phyloP scores from a whole-genome alignment of 2,797 vertebrate genomes.

The Karalla daura region DNA sequence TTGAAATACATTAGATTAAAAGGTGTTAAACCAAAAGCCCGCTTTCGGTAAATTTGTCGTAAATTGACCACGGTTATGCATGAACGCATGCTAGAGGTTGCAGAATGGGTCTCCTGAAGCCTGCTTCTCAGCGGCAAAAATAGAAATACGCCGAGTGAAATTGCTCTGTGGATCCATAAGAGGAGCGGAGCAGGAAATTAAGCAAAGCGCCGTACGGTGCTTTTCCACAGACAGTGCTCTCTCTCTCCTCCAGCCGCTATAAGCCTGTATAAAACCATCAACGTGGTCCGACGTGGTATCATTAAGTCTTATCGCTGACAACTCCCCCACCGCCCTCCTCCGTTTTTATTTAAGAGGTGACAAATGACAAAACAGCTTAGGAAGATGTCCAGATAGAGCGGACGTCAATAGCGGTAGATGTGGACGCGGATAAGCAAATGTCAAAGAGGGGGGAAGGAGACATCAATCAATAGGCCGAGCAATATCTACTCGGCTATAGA shows the following conservation, averaged over 20 bases:
- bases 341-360: conserved; percentile 80
- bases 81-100: conserved; percentile 52
- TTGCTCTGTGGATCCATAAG: conserved; percentile 51
- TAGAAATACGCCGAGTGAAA: conserved; percentile 53
- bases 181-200: conserved; percentile 51
- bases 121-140: conserved; percentile 50
- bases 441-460: conserved; percentile 77
- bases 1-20: conserved; percentile 80
- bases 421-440: conserved; percentile 81
- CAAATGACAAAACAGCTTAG: conserved; percentile 84
- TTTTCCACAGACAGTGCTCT: conserved; percentile 17
- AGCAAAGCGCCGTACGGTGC: conserved; percentile 13
- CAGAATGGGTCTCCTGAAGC: conserved; percentile 41
- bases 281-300: conserved; percentile 55
- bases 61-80: conserved; percentile 69
- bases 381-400: conserved; percentile 80
- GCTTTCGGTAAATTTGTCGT: conserved; percentile 63
- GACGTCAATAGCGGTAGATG: conserved; percentile 79
- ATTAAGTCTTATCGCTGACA: conserved; percentile 73
- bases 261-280: conserved; percentile 55
- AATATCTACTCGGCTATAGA: conserved; percentile 75
- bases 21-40: conserved; percentile 69
- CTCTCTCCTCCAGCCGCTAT: background rate
- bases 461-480: conserved; percentile 74
- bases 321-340: conserved; percentile 34